phyloP scores from a whole-genome alignment of 2,888 invertebrate species.

The Catocala sponsa region DNA sequence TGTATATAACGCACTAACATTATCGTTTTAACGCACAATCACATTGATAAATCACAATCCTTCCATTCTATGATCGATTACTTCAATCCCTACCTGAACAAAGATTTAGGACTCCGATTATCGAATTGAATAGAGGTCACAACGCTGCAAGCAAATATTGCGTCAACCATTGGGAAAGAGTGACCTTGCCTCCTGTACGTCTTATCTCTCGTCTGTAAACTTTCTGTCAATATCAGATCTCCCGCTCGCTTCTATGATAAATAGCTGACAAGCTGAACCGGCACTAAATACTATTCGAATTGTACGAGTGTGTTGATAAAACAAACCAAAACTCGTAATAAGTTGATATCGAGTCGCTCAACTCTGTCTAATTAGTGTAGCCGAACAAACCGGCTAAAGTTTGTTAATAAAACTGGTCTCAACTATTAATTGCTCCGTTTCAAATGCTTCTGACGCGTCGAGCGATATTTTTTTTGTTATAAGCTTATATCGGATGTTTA shows the following conservation, averaged over 20 bases:
- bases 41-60: no score
- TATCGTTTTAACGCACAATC: no score
- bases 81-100: no score
- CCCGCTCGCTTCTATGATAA: not conserved
- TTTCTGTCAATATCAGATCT: no score
- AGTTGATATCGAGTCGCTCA: slow-evolving; percentile 45
- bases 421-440: slow-evolving; percentile 65
- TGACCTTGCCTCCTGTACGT: no score
- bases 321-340: slow-evolving; percentile 41
- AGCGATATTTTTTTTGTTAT: slow-evolving; percentile 16
- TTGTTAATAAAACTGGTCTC: slow-evolving; percentile 62
- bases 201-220: no score
- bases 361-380: slow-evolving; percentile 65
- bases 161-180: no score
- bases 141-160: no score
- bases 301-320: slow-evolving; percentile 30
- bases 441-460: slow-evolving; percentile 44
- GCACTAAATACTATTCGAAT: not conserved
- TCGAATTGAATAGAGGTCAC: no score
- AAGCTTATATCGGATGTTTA: not conserved
- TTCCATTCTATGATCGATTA: no score
- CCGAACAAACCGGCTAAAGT: slow-evolving; percentile 62
- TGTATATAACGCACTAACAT: no score
- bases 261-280: not conserved
- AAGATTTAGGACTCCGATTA: no score